A percentile compares a stretch with the other conserved stretches of the same genome.
Conservation (phyloP, 2,113 vertebrate genomes). For the Piliocolobus tephrosceles region DNA sequence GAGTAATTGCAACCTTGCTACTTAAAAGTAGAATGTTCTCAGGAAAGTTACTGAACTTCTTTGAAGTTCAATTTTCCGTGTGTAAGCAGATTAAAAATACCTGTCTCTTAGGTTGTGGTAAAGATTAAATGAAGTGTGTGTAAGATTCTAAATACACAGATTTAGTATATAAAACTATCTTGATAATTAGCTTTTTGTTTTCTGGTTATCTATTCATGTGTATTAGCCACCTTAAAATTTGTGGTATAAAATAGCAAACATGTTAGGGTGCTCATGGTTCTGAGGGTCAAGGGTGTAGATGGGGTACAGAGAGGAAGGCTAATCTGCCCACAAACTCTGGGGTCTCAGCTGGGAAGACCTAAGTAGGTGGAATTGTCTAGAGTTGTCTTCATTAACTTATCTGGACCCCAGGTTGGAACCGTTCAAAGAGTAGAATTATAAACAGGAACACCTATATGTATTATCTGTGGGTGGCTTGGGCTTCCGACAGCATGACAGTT, state of each 20-base stretch:
- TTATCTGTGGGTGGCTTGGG: not conserved
- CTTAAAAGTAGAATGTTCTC: not conserved
- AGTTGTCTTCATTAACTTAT: not conserved
- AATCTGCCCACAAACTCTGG: not conserved
- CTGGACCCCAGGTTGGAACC: not conserved
- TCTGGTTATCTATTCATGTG: not conserved
- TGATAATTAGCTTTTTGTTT: not conserved
- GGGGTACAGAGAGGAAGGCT: not conserved
- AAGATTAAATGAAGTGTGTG: not conserved
- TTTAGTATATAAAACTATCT: not conserved
- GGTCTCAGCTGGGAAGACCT: not conserved
- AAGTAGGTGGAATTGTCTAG: not conserved
- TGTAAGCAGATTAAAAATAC: not conserved
- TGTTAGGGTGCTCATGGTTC: not conserved
- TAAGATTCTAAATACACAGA: not conserved
- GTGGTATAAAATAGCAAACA: not conserved
- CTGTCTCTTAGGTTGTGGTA: not conserved
- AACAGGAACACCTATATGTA: accelerated
- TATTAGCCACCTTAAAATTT: not conserved
- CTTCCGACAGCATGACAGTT: not conserved
- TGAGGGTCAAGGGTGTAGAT: not conserved
- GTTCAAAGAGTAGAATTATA: not conserved
- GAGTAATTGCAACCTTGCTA: not conserved
- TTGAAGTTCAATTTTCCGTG: not conserved
- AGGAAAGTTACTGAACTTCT: not conserved